A percentile compares a stretch with the other conserved stretches of the same genome.
Conservation (phyloP, 2,888 invertebrate genomes). For the Meloe dianella region DNA sequence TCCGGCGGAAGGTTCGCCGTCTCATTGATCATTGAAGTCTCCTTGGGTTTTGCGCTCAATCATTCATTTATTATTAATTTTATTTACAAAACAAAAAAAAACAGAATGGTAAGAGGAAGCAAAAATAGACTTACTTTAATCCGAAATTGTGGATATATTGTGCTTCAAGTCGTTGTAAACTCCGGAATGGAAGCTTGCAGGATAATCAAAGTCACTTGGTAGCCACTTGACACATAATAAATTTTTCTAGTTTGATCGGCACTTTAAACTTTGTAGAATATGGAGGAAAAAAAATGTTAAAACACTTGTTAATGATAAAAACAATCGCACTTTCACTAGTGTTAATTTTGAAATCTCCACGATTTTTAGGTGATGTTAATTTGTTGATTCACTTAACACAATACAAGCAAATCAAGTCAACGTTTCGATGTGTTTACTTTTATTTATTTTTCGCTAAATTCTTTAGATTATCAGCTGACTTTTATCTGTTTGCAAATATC, state of each 20-base stretch:
- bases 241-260: conserved; percentile 19
- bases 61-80: conserved; percentile 19
- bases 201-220: not conserved
- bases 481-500: conserved; percentile 8
- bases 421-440: not conserved
- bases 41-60: conserved; percentile 27
- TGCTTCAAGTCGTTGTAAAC: conserved; percentile 39
- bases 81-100: conserved; percentile 14
- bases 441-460: not conserved
- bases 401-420: conserved; percentile 36
- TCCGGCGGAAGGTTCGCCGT: conserved; percentile 26
- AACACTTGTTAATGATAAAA: conserved; percentile 46
- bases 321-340: conserved; percentile 53
- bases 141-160: conserved; percentile 13
- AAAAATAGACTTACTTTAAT: conserved; percentile 32
- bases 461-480: not conserved
- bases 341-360: conserved; percentile 53
- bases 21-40: conserved; percentile 34
- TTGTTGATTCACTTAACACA: conserved; percentile 46
- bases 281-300: conserved; percentile 30
- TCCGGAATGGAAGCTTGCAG: conserved; percentile 29
- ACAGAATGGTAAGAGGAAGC: conserved; percentile 21
- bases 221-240: conserved; percentile 15
- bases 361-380: conserved; percentile 44
- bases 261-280: conserved; percentile 20